Evolutionary conservation across 1,140 invertebrate species (phyloP).

Genomic region (Lordiphosa clarofinis): DNA sequence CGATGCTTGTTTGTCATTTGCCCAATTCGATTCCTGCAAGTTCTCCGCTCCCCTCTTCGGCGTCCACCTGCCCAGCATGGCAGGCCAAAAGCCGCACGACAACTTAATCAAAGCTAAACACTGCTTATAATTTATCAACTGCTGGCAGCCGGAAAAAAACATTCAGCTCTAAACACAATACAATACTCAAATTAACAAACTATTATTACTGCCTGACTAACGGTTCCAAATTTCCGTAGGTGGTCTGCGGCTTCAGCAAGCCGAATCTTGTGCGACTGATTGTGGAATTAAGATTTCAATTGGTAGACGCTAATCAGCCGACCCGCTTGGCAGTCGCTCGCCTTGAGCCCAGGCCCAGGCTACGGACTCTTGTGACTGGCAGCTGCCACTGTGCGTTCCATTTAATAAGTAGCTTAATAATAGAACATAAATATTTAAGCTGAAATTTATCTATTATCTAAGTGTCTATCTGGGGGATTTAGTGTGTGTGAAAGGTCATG

Average conservation of each 20-base stretch:
- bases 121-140: slow-evolving; percentile 61
- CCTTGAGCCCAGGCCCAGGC: slow-evolving; percentile 37
- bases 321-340: slow-evolving; percentile 47
- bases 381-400: slow-evolving; percentile 59
- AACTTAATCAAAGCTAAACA: slow-evolving; percentile 62
- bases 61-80: too few species aligned
- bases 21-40: background rate
- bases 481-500: slow-evolving; percentile 49
- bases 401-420: slow-evolving; percentile 48
- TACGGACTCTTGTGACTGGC: background rate
- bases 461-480: slow-evolving; percentile 8
- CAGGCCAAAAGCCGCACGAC: slow-evolving; percentile 33
- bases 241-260: slow-evolving; percentile 35
- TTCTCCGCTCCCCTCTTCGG: background rate
- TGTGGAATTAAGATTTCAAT: slow-evolving; percentile 10
- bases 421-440: slow-evolving; percentile 50
- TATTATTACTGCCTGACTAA: slow-evolving; percentile 63
- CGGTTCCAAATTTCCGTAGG: slow-evolving; percentile 36
- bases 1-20: slow-evolving; percentile 18
- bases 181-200: slow-evolving; percentile 68
- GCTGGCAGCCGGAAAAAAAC: slow-evolving; percentile 57
- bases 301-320: slow-evolving; percentile 17
- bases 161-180: slow-evolving; percentile 26
- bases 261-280: slow-evolving; percentile 18
- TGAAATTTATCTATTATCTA: slow-evolving; percentile 46